phyloP scores from a whole-genome alignment of 2,113 vertebrate genomes.

The western clawed frog (Xenopus tropicalis) region UCB_Xtro_10.0 CM004449.2:123177001-123177500 shows the following conservation, averaged over 20 bases:
- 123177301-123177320: slow-evolving; percentile 5
- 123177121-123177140: too few relatives aligned
- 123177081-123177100: too few relatives aligned
- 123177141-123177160: too few relatives aligned
- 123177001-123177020: too few relatives aligned
- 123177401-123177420: not conserved
- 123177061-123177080: too few relatives aligned
- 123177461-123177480: not conserved
- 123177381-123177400: not conserved
- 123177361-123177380: not conserved
- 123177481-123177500: not conserved
- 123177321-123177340: slow-evolving; percentile 2
- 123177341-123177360: not conserved
- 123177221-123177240: not conserved
- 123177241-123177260: not conserved
- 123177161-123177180: too few relatives aligned
- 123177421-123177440: slow-evolving; percentile 2
- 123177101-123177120: too few relatives aligned
- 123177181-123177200: not conserved
- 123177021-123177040: too few relatives aligned
- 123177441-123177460: slow-evolving; percentile 1
- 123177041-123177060: too few relatives aligned
- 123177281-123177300: slow-evolving; percentile 25
- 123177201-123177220: not conserved
- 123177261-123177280: not conserved